Evolutionary conservation across 2,888 invertebrate genomes (phyloP), one percentile per base, ranked within the genome.

Genomic region (Epirrhoe alternata): DNA sequence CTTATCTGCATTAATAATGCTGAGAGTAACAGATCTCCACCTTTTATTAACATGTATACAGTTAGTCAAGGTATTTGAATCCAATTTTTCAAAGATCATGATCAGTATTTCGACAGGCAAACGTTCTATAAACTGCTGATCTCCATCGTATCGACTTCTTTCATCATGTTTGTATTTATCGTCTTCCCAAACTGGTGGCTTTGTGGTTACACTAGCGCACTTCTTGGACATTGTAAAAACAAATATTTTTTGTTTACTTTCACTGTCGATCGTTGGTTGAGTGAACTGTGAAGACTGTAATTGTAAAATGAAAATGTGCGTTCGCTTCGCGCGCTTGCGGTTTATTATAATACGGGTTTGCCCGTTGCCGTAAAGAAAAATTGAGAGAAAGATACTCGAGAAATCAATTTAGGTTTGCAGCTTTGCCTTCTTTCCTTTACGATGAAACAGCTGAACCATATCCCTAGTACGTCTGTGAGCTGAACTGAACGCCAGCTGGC

Each of bases 41-140:
- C n/a, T 45, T 33, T 35, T 58, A 54, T 50, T 61, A 14, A 68
- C 61, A 35, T 24, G 50, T 6, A 58, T 38, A 38, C 64, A 68
- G 30, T 51, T 54, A 16, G 54, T 8, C 8, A 61, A 42, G 1
- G 64, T 10, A 6, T n/a, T 6, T 5, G 0, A 2, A 54, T 68
- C 68, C 10, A 68, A 8, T 50, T 5, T 61, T 58, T 61, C 58
- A 33, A 68, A 1, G 0, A 68, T 68, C 16, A 58, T 0, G 6
- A 16, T 51, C 10, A 68, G 12, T 16, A 68, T 53, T 64, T 68
- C 68, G n/a, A 45, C 5, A 60, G 68, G 68, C 6, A 68, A 54
- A 5, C 12, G 1, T 5, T 68, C 47, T 24, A 68, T 51, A 14
- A 10, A 38, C 4, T 3, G 8, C 10, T 0, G 38, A 42, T 10